Percentiles rank a stretch among this genome's conserved stretches.
Evolutionary conservation across 2,113 vertebrate species (phyloP).

Genomic region (Tinamus guttatus): DNA sequence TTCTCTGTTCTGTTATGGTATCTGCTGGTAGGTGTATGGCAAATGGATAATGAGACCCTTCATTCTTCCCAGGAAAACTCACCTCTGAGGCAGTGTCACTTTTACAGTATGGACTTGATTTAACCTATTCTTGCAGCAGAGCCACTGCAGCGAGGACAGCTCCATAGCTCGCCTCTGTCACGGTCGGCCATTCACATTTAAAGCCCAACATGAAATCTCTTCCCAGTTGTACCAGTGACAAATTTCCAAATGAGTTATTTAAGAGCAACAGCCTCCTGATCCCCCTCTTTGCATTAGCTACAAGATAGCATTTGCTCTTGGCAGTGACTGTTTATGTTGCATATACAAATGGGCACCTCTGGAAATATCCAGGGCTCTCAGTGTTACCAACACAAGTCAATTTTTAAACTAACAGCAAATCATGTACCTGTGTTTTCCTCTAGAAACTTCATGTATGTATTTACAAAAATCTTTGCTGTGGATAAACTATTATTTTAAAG

Average conservation of each 20-base stretch:
- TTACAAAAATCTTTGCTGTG: background rate
- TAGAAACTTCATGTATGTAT: background rate
- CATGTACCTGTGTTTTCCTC: background rate
- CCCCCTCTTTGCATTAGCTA: background rate
- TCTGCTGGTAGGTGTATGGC: background rate
- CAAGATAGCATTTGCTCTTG: conserved; percentile 19
- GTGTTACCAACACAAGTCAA: background rate
- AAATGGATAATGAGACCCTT: background rate
- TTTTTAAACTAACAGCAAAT: conserved; percentile 11
- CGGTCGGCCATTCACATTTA: background rate
- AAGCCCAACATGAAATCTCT: conserved; percentile 19
- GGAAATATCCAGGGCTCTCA: background rate
- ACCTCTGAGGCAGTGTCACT: background rate
- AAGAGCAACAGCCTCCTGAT: conserved; percentile 23
- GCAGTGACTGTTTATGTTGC: background rate
- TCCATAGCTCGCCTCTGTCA: background rate
- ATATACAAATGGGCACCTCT: background rate
- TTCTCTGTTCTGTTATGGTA: background rate
- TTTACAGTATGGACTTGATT: background rate
- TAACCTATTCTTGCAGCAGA: background rate
- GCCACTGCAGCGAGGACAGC: background rate
- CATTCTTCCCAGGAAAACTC: background rate
- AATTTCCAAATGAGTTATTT: conserved; percentile 6
- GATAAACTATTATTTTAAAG: background rate
- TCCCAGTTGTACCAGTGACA: conserved; percentile 8